Conservation (phyloP, 2,113 vertebrate genomes). For the Suricata suricatta region DNA sequence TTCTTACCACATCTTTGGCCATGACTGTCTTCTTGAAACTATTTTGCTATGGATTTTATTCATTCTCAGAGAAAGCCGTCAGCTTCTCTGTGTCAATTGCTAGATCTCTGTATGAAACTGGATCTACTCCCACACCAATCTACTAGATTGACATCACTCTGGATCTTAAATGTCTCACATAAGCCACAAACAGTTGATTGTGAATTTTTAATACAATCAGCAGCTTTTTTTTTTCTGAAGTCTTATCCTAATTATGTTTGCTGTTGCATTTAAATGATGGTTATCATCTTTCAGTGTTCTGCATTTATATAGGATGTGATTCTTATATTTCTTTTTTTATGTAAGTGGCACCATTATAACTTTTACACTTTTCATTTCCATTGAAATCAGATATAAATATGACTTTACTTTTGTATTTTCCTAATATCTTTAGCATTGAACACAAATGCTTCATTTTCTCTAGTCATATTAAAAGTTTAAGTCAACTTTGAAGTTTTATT, state of each 20-base stretch:
- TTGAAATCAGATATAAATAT: neutral
- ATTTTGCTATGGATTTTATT: neutral
- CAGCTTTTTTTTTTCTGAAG: neutral
- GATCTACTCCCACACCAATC: too few species aligned
- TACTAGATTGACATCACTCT: neutral
- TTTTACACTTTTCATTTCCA: neutral
- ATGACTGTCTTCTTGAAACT: neutral
- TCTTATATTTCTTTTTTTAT: neutral
- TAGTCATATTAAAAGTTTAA: neutral
- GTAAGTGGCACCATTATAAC: neutral
- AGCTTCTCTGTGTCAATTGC: neutral
- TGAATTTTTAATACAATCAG: neutral
- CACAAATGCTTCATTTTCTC: neutral
- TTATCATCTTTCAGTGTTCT: neutral
- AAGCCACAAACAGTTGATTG: neutral
- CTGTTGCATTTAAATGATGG: neutral
- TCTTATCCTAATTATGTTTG: neutral
- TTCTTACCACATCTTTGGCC: neutral
- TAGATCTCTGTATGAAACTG: neutral
- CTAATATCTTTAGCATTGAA: slow-evolving; percentile 1
- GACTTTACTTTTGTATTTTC: neutral
- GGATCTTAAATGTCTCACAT: neutral
- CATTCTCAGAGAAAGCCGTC: neutral
- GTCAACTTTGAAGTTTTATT: neutral
- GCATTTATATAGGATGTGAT: neutral